Evolutionary conservation across 2,113 vertebrate species (phyloP).

Genomic region (Anoura caudifer): DNA sequence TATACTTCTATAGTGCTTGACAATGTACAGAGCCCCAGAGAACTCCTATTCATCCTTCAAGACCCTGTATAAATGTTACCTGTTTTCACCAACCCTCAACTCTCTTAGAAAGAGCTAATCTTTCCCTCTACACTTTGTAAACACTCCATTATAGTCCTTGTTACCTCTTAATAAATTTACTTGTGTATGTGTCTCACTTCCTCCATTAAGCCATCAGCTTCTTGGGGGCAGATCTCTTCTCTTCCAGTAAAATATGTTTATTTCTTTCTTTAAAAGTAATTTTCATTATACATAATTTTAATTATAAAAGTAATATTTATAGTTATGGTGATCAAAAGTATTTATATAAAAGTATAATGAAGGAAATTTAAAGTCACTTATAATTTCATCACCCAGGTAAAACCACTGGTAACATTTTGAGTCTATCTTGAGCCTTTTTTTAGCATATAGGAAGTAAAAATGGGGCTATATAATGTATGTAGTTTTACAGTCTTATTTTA

Average conservation of each 20-base stretch:
- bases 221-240: conserved; percentile 2
- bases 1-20: not conserved
- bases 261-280: conserved; percentile 39
- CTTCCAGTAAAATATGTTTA: conserved; percentile 9
- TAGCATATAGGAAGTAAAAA: conserved; percentile 1
- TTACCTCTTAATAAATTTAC: conserved; percentile 14
- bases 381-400: conserved; percentile 35
- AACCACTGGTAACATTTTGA: not conserved
- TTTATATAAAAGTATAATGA: not conserved
- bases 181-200: conserved; percentile 10
- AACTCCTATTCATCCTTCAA: conserved; percentile 56
- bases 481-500: not conserved
- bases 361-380: not conserved
- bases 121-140: conserved; percentile 16
- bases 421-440: not conserved
- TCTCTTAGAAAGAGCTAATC: conserved; percentile 22
- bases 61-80: conserved; percentile 19
- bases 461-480: not conserved
- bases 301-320: conserved; percentile 8
- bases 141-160: not conserved
- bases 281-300: conserved; percentile 30
- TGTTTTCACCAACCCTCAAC: conserved; percentile 24
- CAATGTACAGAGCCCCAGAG: conserved; percentile 61
- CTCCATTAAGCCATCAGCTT: conserved; percentile 18
- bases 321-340: not conserved